Evolutionary conservation across 2,888 invertebrate genomes (phyloP), one percentile per base, ranked within the genome.

Genomic region (Tuberolachnus salignus): DNA sequence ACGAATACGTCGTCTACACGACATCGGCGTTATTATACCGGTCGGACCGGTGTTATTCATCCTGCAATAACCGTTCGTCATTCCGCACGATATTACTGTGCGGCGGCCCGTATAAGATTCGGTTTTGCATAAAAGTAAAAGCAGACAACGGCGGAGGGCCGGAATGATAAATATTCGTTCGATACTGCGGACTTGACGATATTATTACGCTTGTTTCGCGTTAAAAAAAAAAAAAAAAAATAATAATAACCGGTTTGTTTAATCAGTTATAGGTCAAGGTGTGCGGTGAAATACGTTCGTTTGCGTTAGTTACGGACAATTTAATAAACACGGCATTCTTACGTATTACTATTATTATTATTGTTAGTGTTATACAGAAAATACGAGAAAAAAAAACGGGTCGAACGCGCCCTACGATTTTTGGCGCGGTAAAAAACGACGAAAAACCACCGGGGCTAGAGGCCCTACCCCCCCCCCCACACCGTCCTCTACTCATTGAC

Each of bases 161-260:
- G 55, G 26, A 71, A 10, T 6, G 16, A 59, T 46, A 71, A 34
- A 19, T 21, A 42, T 46, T 53, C 14, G n/a, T n/a, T n/a, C n/a
- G n/a, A 23, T 19, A 21, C 34, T 9, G 23, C 16, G 3, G n/a
- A n/a, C n/a, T n/a, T n/a, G n/a, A 3, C 26, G 13, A 9, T 46
- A 26, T 42, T 34, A 49, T 72, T 72, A 72, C 59, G 72, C n/a
- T 34, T n/a, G 46, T 59, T 11, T 19, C 10, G 1, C 49, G 4
- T 19, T 14, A 8, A 14, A 72, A n/a, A n/a, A n/a, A n/a, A n/a
- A n/a, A n/a, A n/a, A n/a, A n/a, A n/a, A n/a, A n/a, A n/a, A n/a
- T n/a, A n/a, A n/a, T n/a, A n/a, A n/a, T n/a, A n/a, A 72, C 72
- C 72, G 26, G 72, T 72, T 72, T 49, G 26, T 59, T 53, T 3